phyloP scores from a whole-genome alignment of 2,797 vertebrate species.

The Argya squamiceps region DNA sequence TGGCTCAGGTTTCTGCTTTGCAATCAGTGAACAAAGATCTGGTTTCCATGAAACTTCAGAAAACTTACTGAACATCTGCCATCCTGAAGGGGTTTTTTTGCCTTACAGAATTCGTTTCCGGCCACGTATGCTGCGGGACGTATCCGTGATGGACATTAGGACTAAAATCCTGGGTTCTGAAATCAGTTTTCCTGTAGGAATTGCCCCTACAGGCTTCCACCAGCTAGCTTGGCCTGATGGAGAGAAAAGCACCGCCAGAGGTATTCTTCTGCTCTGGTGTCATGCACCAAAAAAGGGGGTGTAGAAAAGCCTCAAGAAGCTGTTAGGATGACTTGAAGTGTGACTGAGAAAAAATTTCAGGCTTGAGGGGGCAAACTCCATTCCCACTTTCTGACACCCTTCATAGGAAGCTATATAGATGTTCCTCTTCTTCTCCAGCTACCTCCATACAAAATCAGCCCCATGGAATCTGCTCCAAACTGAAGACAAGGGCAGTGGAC shows the following conservation, averaged over 20 bases:
- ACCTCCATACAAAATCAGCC: neutral
- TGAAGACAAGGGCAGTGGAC: neutral
- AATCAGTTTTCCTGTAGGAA: conserved; percentile 90
- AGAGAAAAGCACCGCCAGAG: conserved; percentile 91
- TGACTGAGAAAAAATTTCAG: neutral
- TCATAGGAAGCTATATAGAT: neutral
- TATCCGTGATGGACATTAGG: conserved; percentile 83
- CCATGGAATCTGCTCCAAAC: neutral
- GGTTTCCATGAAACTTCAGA: neutral
- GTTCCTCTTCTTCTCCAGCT: neutral
- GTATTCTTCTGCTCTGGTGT: conserved; percentile 63
- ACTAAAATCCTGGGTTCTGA: conserved; percentile 87
- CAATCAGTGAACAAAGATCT: neutral
- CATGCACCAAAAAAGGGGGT: neutral
- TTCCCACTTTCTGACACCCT: neutral
- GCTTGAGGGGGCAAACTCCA: neutral
- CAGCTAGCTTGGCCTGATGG: conserved; percentile 91
- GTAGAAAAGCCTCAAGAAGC: neutral
- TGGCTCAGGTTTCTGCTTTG: neutral
- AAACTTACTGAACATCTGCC: neutral
- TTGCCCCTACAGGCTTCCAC: conserved; percentile 90
- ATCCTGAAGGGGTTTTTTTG: neutral
- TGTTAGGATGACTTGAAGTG: neutral
- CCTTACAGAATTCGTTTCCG: conserved; percentile 84
- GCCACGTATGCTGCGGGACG: conserved; percentile 85